Conservation (phyloP, 2,113 vertebrate species). For the Cariama cristata region DNA sequence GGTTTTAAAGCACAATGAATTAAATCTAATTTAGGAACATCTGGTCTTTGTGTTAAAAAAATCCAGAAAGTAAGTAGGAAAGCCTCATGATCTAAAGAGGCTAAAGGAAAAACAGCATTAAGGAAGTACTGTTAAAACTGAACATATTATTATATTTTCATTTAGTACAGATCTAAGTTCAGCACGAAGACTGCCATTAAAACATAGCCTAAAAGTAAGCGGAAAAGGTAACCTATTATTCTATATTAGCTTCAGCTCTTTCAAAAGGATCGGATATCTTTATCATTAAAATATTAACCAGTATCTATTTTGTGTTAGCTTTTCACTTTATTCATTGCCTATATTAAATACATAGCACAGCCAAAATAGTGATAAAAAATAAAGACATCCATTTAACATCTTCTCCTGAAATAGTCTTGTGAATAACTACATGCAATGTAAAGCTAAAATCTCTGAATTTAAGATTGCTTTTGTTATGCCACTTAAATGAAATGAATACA, state of each 20-base stretch:
- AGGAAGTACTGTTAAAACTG: not conserved
- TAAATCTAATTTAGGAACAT: conserved; percentile 42
- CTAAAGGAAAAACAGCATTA: not conserved
- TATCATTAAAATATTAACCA: not conserved
- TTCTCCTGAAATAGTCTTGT: not conserved
- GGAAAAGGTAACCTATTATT: not conserved
- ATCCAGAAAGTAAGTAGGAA: not conserved
- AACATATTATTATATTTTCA: not conserved
- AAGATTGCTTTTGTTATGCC: conserved; percentile 8
- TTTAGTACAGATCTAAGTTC: not conserved
- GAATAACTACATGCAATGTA: not conserved
- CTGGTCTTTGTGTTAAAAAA: not conserved
- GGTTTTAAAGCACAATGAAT: conserved; percentile 31
- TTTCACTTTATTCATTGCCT: not conserved
- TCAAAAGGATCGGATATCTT: not conserved
- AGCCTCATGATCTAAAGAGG: not conserved
- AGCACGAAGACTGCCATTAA: not conserved
- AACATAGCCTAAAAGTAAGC: not conserved
- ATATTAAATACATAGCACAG: not conserved
- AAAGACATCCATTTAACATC: not conserved
- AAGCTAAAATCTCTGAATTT: not conserved
- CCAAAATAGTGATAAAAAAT: not conserved
- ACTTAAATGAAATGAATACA: not conserved
- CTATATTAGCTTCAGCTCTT: not conserved
- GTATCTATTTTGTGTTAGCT: not conserved